Percentiles rank a stretch among this genome's conserved stretches.
Evolutionary conservation across 2,888 invertebrate species (phyloP).

Genomic region (Darwinula stevensoni): DNA sequence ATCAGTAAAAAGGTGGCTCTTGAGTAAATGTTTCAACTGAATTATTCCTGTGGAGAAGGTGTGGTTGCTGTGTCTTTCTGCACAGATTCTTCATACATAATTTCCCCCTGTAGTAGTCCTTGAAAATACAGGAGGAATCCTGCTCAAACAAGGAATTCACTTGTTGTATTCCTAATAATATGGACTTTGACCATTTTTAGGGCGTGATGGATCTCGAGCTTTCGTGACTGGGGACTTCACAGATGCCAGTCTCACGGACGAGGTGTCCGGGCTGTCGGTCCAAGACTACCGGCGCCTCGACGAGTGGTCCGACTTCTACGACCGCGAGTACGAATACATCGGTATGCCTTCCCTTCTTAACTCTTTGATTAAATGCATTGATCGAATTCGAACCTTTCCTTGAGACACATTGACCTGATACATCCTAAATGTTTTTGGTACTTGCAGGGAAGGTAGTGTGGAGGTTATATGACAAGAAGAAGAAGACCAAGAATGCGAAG

Average conservation of each 20-base stretch:
- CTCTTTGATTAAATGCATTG: not conserved
- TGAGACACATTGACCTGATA: too few species aligned
- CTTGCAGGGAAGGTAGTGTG: slow-evolving; percentile 44
- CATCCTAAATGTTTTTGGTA: too few species aligned
- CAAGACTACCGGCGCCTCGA: slow-evolving; percentile 37
- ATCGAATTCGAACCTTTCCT: not conserved
- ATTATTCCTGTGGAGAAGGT: too few species aligned
- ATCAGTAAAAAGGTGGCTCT: too few species aligned
- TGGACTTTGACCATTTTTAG: too few species aligned
- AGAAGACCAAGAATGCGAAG: slow-evolving; percentile 32
- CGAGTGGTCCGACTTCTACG: slow-evolving; percentile 59
- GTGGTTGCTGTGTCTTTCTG: too few species aligned
- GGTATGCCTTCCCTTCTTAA: slow-evolving; percentile 23
- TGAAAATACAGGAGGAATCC: too few species aligned
- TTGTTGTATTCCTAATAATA: slow-evolving; percentile 33
- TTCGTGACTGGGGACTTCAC: slow-evolving; percentile 73
- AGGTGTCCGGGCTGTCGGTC: slow-evolving; percentile 34
- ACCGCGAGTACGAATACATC: slow-evolving; percentile 41
- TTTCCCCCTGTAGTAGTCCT: too few species aligned
- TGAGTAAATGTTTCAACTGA: too few species aligned
- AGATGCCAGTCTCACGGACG: slow-evolving; percentile 35
- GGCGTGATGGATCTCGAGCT: slow-evolving; percentile 64
- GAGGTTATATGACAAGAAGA: slow-evolving; percentile 37
- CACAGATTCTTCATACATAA: too few species aligned
- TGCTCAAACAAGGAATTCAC: not conserved